Evolutionary conservation across 2,113 vertebrate genomes (phyloP).

Genomic region (Cryptomyrus ogoouensis): DNA sequence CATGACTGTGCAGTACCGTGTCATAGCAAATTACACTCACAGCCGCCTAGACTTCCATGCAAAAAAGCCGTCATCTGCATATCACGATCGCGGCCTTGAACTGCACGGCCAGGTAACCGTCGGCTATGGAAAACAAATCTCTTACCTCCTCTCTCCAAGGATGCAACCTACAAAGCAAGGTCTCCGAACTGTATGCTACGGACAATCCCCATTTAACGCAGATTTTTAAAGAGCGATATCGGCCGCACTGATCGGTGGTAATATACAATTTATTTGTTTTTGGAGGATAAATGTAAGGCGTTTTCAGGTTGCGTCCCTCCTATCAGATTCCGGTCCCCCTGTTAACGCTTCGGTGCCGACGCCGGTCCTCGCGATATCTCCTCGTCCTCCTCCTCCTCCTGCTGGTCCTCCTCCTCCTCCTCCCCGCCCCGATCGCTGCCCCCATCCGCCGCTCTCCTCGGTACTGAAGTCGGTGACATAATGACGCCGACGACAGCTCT

Average conservation of each 20-base stretch:
- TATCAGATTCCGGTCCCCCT: not conserved
- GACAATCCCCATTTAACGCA: not conserved
- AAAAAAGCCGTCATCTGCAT: not conserved
- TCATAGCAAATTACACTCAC: not conserved
- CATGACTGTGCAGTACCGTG: not conserved
- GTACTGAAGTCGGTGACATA: slow-evolving; percentile 4
- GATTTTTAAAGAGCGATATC: not conserved
- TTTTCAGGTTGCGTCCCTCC: not conserved
- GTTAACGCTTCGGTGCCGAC: not conserved
- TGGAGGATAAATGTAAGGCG: not conserved
- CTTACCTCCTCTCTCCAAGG: slow-evolving; percentile 9
- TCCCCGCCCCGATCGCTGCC: not conserved
- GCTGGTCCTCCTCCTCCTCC: too few relatives aligned
- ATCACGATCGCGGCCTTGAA: not conserved
- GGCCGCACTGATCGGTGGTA: not conserved
- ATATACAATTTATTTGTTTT: not conserved
- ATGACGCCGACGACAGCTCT: not conserved
- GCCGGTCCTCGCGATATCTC: slow-evolving; percentile 9
- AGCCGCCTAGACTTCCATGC: not conserved
- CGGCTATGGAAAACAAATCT: not conserved
- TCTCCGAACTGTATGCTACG: not conserved
- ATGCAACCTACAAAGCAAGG: not conserved
- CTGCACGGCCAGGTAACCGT: not conserved
- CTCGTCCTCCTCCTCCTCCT: not conserved
- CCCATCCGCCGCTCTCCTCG: not conserved